Evolutionary conservation across 2,888 invertebrate genomes (phyloP).

Genomic region (Bombylius major): DNA sequence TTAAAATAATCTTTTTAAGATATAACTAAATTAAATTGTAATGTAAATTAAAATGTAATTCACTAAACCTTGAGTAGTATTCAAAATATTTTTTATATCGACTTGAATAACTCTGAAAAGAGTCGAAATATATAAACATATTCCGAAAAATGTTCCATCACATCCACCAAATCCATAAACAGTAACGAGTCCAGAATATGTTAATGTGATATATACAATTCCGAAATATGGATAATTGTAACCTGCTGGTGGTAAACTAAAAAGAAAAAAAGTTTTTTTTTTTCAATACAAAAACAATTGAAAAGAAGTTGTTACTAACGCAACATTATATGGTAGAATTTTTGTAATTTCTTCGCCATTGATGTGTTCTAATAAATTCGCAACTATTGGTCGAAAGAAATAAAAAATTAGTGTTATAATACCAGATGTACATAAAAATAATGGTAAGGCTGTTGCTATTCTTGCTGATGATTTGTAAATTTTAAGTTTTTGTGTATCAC

Average conservation of each 20-base stretch:
- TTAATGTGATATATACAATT: conserved; percentile 22
- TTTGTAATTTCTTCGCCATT: conserved; percentile 17
- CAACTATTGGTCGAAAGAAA: conserved; percentile 22
- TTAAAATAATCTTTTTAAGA: too few species aligned
- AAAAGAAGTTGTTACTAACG: conserved; percentile 20
- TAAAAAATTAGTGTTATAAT: conserved; percentile 23
- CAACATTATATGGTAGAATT: conserved; percentile 25
- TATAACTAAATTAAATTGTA: too few species aligned
- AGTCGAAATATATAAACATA: conserved; percentile 27
- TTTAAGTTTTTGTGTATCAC: conserved; percentile 16
- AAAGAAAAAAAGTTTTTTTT: neutral
- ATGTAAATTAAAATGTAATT: too few species aligned
- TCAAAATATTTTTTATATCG: conserved; percentile 18
- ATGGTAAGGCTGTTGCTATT: conserved; percentile 17
- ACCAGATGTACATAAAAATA: conserved; percentile 22
- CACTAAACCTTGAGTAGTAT: neutral
- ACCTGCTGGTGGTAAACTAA: conserved; percentile 20
- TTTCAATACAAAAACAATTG: too few species aligned
- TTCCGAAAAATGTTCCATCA: conserved; percentile 30
- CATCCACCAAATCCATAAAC: conserved; percentile 27
- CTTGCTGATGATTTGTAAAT: conserved; percentile 21
- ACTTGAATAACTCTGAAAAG: conserved; percentile 26
- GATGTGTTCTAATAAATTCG: conserved; percentile 18
- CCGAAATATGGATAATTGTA: conserved; percentile 19
- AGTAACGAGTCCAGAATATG: conserved; percentile 26